phyloP scores from a whole-genome alignment of 2,888 invertebrate species.

The Drosophila antonietae region DNA sequence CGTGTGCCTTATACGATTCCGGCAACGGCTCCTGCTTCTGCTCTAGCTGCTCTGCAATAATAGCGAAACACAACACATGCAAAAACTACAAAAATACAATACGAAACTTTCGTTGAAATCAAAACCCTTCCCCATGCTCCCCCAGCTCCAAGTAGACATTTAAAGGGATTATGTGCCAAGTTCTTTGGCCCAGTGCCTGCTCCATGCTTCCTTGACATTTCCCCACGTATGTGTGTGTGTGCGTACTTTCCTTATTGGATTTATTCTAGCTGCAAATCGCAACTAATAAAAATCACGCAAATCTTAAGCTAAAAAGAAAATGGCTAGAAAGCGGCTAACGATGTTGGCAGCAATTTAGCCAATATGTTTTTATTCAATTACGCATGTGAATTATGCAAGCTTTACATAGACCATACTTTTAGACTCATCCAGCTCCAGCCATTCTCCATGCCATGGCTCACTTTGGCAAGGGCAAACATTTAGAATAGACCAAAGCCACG shows the following conservation, averaged over 20 bases:
- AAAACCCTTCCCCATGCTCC: conserved; percentile 27
- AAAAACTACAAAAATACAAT: conserved; percentile 46
- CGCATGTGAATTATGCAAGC: conserved; percentile 68
- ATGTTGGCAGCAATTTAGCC: conserved; percentile 54
- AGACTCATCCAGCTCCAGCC: neutral
- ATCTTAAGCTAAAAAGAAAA: conserved; percentile 64
- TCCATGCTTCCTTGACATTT: conserved; percentile 35
- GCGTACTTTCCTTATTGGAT: conserved; percentile 45
- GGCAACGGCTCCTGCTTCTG: conserved; percentile 1
- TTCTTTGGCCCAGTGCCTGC: conserved; percentile 53
- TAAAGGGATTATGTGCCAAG: conserved; percentile 72
- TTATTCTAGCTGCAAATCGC: conserved; percentile 65
- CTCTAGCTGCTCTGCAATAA: conserved; percentile 26
- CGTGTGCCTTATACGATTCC: neutral
- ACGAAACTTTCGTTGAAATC: conserved; percentile 56
- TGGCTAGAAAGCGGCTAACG: conserved; percentile 53
- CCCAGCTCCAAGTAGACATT: conserved; percentile 34
- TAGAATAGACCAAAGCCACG: conserved; percentile 48
- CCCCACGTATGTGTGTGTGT: neutral
- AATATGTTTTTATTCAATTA: conserved; percentile 77
- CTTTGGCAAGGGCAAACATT: conserved; percentile 38
- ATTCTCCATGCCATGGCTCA: neutral
- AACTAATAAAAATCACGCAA: conserved; percentile 71
- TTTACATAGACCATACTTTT: conserved; percentile 39
- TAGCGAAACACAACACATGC: conserved; percentile 61